Evolutionary conservation across 2,113 vertebrate species (phyloP), one percentile per base, ranked within the genome.

Genomic region (Mobula birostris): DNA sequence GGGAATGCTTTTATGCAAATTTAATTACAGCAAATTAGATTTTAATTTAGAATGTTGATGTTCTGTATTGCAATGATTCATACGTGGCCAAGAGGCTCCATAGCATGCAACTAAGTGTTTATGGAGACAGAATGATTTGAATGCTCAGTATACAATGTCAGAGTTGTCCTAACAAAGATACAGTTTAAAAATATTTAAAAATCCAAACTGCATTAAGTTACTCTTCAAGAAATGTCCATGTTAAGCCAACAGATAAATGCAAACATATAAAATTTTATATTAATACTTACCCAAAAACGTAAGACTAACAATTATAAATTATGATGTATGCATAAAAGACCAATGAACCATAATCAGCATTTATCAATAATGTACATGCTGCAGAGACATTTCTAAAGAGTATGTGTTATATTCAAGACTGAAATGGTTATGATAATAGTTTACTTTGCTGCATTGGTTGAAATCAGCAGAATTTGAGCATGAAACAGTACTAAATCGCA

Each of bases 1-100:
- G 61, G 85, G 85, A 90, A 90, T 90, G 85, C 29, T 90, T 66
- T 90, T 90, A 90, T 90, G 85, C 61, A 90, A 90, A 90, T 90
- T 90, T 90, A 90, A 90, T 68, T 90, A 90, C 85, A 66, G 85
- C n/a, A 90, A 90, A 90, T 90, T 90, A 90, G 85, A 68, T 90
- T 90, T 90, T 90, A 66, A 90, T 90, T 90, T 90, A 90, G 85
- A 90, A n/a, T 66, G 63, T 61, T 90, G 85, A 90, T 90, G 61
- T 90, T 90, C 85, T 66, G 85, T 68, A 66, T 29, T 90, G 61
- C 85, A 90, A 90, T 90, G 63, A 90, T 90, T 66, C 58, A 66
- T 68, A 90, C 27, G 61, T 66, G 85, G 85, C 61, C 85, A 90
- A 66, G 85, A 90, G n/a, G 61, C 85, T 90, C n/a, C 61, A 90